phyloP scores from a whole-genome alignment of 2,797 vertebrate genomes.

The Onychomys leucogaster region DNA sequence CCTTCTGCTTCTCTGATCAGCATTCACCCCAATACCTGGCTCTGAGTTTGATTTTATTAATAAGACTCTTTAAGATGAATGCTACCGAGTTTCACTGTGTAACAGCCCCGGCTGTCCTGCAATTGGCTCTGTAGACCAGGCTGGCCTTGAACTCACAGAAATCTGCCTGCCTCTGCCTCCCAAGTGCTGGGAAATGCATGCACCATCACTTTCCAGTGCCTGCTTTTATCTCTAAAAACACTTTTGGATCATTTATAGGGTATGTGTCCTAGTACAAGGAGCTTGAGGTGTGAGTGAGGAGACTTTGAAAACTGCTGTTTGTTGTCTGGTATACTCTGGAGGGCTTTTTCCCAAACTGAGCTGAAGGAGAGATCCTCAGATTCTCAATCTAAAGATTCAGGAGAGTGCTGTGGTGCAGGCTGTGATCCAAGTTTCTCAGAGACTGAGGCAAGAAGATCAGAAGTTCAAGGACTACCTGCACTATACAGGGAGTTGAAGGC shows the following conservation, averaged over 20 bases:
- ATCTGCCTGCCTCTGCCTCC: background rate
- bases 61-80: no score
- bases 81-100: background rate
- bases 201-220: background rate
- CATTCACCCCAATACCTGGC: no score
- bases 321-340: background rate
- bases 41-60: no score
- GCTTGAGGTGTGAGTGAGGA: background rate
- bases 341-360: background rate
- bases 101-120: no score
- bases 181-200: background rate
- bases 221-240: constrained; percentile 22
- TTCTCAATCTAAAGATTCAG: background rate
- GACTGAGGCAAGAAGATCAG: background rate
- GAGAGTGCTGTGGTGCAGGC: background rate
- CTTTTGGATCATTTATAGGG: background rate
- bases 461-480: background rate
- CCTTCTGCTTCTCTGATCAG: no score
- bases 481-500: background rate
- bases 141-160: background rate
- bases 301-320: background rate
- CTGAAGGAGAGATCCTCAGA: background rate
- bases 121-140: background rate
- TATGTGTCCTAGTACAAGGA: background rate
- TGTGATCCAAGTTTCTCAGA: background rate